phyloP scores from a whole-genome alignment of 2,888 invertebrate species.

The Orthonychiurus folsomi region DNA sequence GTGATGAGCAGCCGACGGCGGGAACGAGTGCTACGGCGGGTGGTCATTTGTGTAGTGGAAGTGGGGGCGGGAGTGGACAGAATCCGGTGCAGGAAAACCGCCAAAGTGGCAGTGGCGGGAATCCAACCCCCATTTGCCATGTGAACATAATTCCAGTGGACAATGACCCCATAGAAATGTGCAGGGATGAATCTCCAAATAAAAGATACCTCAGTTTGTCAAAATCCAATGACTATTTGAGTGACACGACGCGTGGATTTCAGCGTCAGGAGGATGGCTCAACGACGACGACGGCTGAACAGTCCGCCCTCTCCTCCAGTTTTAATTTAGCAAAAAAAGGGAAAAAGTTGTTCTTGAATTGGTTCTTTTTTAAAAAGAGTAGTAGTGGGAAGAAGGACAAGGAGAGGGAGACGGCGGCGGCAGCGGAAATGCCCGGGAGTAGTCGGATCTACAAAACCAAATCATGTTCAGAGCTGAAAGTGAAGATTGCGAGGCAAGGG shows the following conservation, averaged over 20 bases:
- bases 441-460: constrained; percentile 36
- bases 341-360: constrained; percentile 25
- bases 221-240: constrained; percentile 7
- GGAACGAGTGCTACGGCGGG: constrained; percentile 14
- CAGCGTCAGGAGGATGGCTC: neutral
- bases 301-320: neutral
- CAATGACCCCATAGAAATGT: neutral
- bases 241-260: neutral
- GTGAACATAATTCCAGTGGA: neutral
- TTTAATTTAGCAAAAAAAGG: constrained; percentile 23
- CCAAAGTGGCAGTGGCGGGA: constrained; percentile 7
- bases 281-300: neutral
- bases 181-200: neutral
- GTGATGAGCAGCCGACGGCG: constrained; percentile 57
- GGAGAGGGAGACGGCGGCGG: neutral
- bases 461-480: constrained; percentile 30
- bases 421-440: neutral
- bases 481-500: constrained; percentile 5
- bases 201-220: neutral
- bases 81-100: constrained; percentile 12
- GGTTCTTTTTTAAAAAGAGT: constrained; percentile 25
- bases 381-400: neutral
- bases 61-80: constrained; percentile 11
- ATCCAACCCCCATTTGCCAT: neutral
- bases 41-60: constrained; percentile 4